Conservation (phyloP, 1,140 invertebrate species). For the Brachionus sp. region DNA sequence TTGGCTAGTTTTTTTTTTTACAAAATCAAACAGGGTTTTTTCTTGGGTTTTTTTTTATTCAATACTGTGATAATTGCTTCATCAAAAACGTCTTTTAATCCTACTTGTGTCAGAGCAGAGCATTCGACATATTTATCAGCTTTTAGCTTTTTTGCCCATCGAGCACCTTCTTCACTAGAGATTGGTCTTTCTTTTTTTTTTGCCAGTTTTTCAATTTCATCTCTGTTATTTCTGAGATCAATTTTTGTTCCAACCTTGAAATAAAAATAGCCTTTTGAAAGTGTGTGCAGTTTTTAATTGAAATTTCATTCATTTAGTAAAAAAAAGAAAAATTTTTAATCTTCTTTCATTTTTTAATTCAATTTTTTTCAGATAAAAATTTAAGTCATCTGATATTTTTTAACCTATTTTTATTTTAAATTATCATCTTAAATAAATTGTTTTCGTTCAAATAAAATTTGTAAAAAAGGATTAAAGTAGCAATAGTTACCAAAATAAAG, state of each 20-base stretch:
- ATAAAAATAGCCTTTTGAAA: too few species aligned
- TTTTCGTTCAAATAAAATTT: too few species aligned
- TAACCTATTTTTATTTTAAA: too few species aligned
- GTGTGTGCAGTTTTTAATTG: too few species aligned
- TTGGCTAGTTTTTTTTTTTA: not conserved
- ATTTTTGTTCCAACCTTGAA: conserved; percentile 55
- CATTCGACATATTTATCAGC: conserved; percentile 44
- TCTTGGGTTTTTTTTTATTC: not conserved
- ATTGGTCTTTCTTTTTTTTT: conserved; percentile 39
- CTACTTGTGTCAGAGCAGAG: conserved; percentile 20
- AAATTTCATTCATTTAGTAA: too few species aligned
- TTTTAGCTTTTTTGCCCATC: not conserved
- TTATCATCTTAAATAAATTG: too few species aligned
- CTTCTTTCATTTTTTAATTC: not conserved
- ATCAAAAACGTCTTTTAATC: conserved; percentile 44
- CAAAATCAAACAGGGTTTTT: conserved; percentile 11
- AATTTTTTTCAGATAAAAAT: not conserved
- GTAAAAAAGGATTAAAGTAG: not conserved
- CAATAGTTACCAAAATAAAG: conserved; percentile 56
- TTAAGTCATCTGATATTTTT: too few species aligned
- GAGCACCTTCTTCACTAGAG: not conserved
- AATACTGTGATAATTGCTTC: conserved; percentile 16
- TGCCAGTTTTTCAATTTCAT: conserved; percentile 26
- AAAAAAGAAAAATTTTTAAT: too few species aligned
- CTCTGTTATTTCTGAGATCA: conserved; percentile 57